Evolutionary conservation across 2,888 invertebrate genomes (phyloP), one percentile per base, ranked within the genome.

Genomic region (Troides aeacus): DNA sequence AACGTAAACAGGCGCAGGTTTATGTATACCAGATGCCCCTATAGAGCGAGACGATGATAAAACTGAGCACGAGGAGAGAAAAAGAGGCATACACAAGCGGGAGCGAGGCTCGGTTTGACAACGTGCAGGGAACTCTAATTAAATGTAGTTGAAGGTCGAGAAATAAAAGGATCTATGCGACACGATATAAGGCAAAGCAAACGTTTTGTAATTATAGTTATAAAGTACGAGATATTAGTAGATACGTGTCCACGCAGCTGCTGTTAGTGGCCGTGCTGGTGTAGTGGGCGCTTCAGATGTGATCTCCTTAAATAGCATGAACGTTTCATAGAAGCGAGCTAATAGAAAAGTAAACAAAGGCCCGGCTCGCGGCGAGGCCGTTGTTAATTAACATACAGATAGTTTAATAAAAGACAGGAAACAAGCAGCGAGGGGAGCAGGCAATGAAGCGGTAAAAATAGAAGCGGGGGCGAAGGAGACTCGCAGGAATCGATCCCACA

Each of bases 401-500:
- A 91, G 89, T 91, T 91, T 92, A 90, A 92, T 92, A 91, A 89
- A 90, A 89, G 90, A 89, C 92, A 92, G 92, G 92, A 92, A 92
- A 84, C 89, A 83, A 81, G 84, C 88, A 83, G 82, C 81, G 88
- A 91, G 92, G 53, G 92, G 92, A 90, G 90, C 83, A 88, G 81
- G 89, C 92, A 89, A 92, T 92, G 92, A 90, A 90, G 92, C 92
- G 90, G 91, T 92, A 92, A 92, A 92, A 92, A 92, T 92, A 92
- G 92, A 90, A 80, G 86, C 81, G 87, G 86, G 90, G 89, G 87
- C 85, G 87, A 86, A 83, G 80, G 84, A 81, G 85, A 83, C 85
- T 84, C 81, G 82, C 79, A 81, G 83, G 85, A 85, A 91, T 90
- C 92, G 91, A 92, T 90, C 86, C 87, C 80, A 80, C 77, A 80